Conservation (phyloP, 2,888 invertebrate genomes). For the Camptogramma bilineatum region DNA sequence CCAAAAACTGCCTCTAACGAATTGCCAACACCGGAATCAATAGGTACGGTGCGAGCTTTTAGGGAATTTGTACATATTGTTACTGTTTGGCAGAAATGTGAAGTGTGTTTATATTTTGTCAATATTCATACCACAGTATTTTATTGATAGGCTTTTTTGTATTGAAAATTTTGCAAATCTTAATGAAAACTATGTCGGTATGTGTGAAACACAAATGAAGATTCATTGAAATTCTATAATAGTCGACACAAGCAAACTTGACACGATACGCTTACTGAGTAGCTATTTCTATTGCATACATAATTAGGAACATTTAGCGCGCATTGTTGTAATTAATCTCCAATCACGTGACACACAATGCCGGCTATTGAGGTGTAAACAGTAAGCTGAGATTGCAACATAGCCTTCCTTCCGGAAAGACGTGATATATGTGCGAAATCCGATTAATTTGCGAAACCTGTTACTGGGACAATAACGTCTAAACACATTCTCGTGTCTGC, state of each 20-base stretch:
- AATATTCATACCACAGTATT: conserved; percentile 3
- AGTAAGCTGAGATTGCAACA: conserved; percentile 48
- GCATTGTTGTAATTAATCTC: conserved; percentile 35
- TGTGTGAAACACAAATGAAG: not conserved
- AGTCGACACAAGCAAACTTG: conserved; percentile 11
- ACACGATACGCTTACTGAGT: conserved; percentile 11
- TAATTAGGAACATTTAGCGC: conserved; percentile 30
- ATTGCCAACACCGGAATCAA: conserved; percentile 53
- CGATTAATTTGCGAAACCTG: conserved; percentile 74
- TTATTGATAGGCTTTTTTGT: not conserved
- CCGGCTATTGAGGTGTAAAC: conserved; percentile 47
- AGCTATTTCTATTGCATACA: conserved; percentile 17
- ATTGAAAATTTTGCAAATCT: not conserved
- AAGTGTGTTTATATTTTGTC: conserved; percentile 6
- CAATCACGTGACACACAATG: conserved; percentile 35
- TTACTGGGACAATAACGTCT: conserved; percentile 70
- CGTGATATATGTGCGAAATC: conserved; percentile 69
- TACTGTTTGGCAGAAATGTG: conserved; percentile 10
- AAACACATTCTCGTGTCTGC: conserved; percentile 67
- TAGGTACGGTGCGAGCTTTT: conserved; percentile 35
- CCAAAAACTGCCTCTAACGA: conserved; percentile 52
- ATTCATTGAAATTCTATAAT: conserved; percentile 13
- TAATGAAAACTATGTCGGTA: not conserved
- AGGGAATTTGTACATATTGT: conserved; percentile 26
- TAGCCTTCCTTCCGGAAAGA: conserved; percentile 57